Conservation (phyloP, 2,797 vertebrate species). For the Taenioides sp. region DNA sequence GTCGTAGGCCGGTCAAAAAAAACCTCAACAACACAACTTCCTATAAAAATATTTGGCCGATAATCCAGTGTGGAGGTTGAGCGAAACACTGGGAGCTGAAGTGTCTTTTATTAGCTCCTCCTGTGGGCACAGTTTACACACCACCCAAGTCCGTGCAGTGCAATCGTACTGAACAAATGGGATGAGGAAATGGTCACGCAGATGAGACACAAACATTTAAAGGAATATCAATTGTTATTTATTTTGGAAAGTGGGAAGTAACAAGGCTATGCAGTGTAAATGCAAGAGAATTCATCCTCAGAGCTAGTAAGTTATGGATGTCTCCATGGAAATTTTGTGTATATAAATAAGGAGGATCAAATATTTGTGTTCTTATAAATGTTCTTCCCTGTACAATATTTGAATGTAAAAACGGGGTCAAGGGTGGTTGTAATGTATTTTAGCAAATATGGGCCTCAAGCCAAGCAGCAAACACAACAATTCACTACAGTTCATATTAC, state of each 20-base stretch:
- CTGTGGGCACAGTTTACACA: conserved; percentile 57
- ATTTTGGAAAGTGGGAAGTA: conserved; percentile 31
- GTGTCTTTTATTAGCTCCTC: conserved; percentile 56
- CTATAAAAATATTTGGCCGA: conserved; percentile 20
- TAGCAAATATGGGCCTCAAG: not conserved
- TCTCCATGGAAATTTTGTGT: not conserved
- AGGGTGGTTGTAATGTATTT: not conserved
- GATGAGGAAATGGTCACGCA: conserved; percentile 30
- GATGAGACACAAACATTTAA: conserved; percentile 40
- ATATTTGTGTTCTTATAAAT: not conserved
- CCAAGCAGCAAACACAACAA: not conserved
- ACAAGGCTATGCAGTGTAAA: conserved; percentile 35
- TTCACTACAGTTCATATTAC: too few species aligned
- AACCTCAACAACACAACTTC: not conserved
- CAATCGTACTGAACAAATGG: conserved; percentile 60
- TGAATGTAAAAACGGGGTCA: not conserved
- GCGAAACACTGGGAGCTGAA: conserved; percentile 28
- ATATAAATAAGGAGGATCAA: not conserved
- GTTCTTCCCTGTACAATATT: not conserved
- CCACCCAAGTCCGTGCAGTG: conserved; percentile 35
- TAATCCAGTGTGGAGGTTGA: conserved; percentile 30
- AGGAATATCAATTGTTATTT: conserved; percentile 58
- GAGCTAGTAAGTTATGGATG: not conserved
- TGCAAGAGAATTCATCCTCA: conserved; percentile 8
- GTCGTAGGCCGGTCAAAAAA: conserved; percentile 24